Conservation (phyloP, 2,797 vertebrate species). For the Knipowitschia caucasica region DNA sequence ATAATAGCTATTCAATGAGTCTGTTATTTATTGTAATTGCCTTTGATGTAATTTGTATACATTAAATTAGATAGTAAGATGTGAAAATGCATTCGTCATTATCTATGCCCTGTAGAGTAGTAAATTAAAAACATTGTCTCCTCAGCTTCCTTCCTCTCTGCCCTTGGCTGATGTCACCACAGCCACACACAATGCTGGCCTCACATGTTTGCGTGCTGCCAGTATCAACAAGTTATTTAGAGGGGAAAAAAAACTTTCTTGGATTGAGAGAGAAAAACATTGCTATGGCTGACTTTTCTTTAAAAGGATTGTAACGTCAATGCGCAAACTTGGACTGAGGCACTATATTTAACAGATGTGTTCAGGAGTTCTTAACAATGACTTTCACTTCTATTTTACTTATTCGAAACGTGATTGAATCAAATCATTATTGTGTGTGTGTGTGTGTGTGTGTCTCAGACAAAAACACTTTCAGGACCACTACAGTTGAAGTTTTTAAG, state of each 20-base stretch:
- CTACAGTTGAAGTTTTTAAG: too few relatives aligned
- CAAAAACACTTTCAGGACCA: too few relatives aligned
- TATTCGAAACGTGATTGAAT: conserved; percentile 6
- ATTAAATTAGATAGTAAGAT: too few relatives aligned
- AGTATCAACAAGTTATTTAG: conserved; percentile 47
- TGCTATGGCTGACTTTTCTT: conserved; percentile 44
- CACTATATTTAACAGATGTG: conserved; percentile 40
- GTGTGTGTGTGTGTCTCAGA: too few relatives aligned
- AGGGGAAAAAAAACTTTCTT: conserved; percentile 41
- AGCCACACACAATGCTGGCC: conserved; percentile 1
- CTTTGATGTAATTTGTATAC: too few relatives aligned
- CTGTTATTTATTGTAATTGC: too few relatives aligned
- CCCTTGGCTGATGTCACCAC: conserved; percentile 45
- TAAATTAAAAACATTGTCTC: conserved; percentile 39
- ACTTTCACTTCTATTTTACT: conserved; percentile 16
- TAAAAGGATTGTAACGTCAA: conserved; percentile 58
- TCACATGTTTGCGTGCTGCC: conserved; percentile 18
- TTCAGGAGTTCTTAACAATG: conserved; percentile 24
- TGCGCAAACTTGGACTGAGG: conserved; percentile 29
- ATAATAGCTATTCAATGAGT: too few relatives aligned
- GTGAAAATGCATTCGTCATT: conserved; percentile 21
- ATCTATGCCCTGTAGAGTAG: conserved; percentile 29
- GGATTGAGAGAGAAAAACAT: conserved; percentile 18
- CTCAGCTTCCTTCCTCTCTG: conserved; percentile 43
- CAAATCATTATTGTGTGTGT: too few relatives aligned